A percentile compares a stretch with the other conserved stretches of the same genome.
Conservation (phyloP, 2,113 vertebrate species). For the Lepus europaeus region DNA sequence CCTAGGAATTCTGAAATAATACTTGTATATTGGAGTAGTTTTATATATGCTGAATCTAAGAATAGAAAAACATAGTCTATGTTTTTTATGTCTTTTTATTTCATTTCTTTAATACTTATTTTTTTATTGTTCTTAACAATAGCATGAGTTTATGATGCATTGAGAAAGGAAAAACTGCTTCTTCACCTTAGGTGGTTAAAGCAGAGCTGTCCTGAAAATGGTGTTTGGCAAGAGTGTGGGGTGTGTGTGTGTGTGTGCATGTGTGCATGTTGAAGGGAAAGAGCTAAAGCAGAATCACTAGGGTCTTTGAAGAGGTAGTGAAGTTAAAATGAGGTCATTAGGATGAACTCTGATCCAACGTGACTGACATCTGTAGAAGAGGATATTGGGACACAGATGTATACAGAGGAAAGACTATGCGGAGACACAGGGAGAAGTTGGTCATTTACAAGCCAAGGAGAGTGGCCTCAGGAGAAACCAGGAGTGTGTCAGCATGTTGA, state of each 20-base stretch:
- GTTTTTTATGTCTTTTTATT: conserved; percentile 10
- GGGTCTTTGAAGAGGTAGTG: too few species aligned
- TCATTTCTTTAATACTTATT: background rate
- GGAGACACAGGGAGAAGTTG: background rate
- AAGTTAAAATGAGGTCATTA: too few species aligned
- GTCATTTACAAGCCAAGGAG: too few species aligned
- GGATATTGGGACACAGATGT: background rate
- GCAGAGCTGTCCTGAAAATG: background rate
- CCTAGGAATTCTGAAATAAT: background rate
- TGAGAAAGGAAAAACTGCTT: background rate
- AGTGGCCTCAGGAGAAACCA: too few species aligned
- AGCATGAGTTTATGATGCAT: background rate
- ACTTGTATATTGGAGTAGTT: background rate
- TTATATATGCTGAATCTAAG: background rate
- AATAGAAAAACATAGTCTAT: background rate
- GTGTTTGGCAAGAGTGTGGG: background rate
- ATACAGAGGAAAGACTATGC: background rate
- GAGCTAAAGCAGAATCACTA: background rate
- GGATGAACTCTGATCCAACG: background rate
- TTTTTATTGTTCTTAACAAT: background rate
- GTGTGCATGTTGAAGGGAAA: background rate
- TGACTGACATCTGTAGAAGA: background rate
- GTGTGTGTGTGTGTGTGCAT: background rate
- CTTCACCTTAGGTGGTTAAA: background rate
- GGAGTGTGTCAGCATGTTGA: too few species aligned